Evolutionary conservation across 2,113 vertebrate genomes (phyloP).

Genomic region (Salvelinus sp.): DNA sequence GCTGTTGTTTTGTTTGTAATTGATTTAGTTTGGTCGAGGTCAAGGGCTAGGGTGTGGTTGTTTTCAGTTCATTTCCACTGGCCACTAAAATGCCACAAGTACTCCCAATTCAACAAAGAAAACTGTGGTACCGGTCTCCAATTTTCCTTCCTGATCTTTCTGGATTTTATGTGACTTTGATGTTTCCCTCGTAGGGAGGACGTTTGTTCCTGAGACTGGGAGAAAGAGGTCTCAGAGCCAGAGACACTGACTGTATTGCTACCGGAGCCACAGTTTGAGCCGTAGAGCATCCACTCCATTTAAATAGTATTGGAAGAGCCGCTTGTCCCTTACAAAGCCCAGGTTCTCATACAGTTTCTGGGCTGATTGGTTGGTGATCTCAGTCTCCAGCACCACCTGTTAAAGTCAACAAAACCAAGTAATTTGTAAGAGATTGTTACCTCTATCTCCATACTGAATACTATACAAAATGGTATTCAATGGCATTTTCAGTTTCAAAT

Average conservation of each 20-base stretch:
- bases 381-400: slow-evolving; percentile 90
- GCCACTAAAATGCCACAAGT: neutral
- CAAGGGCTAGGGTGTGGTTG: neutral
- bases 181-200: neutral
- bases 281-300: slow-evolving; percentile 68
- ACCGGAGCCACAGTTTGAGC: neutral
- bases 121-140: neutral
- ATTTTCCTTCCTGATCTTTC: neutral
- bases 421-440: neutral
- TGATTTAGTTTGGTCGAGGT: slow-evolving; percentile 13
- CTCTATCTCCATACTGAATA: no score
- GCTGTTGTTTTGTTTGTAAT: slow-evolving; percentile 4
- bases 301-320: slow-evolving; percentile 96
- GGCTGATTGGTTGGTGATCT: slow-evolving; percentile 92
- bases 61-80: neutral
- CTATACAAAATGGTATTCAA: no score
- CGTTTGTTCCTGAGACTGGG: neutral
- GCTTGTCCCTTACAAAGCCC: slow-evolving; percentile 93
- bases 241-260: neutral
- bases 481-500: no score
- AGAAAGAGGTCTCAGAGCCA: neutral
- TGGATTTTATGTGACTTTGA: neutral
- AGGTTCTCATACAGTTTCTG: slow-evolving; percentile 94
- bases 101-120: neutral
- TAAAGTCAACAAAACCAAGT: neutral